Base-by-base conservation (phyloP, 2,888 invertebrate genomes). In the Choristoneura rosaceana region DNA sequence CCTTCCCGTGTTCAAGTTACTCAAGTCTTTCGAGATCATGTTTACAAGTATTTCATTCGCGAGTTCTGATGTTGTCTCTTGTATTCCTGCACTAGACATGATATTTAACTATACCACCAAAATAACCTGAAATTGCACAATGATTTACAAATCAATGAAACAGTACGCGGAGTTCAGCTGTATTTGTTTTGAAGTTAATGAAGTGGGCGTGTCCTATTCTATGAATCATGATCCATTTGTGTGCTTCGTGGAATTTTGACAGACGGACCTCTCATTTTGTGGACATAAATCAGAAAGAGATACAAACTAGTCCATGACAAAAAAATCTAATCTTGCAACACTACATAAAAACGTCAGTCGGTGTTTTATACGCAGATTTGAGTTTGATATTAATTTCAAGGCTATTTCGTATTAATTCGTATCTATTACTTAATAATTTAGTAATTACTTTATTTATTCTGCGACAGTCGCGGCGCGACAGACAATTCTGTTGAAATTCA, bases 121-220 rank as follows among this genome's bases (percentile, higher is more conserved):
- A 25, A 55, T 10, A 9, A 55, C 25, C 25, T 25, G 25, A 55
- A 2, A 55, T 55, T 55, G 55, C 55, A 25, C 55, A 55, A 55
- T 12, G 12, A 55, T 55, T 55, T 12, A 25, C 12, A 4, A 55
- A 15, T 0, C 50, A 34, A 50, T 47, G 12, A 14, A 15, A 15
- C 5, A 4, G n/a, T n/a, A n/a, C n/a, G n/a, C n/a, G 5, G 12
- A 15, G 15, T 15, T 50, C 55, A 55, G 55, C 25, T 25, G 55
- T 55, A 25, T 55, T 55, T 55, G 55, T 55, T 55, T 55, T 15
- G 15, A 9, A 50, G n/a, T n/a, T n/a, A 55, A 3, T 45, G 3
- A 14, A 45, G 50, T 52, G 9, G 52, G 52, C 55, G 55, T 52
- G 55, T 17, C 55, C n/a, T n/a, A n/a, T n/a, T n/a, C 17, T 55